Base-by-base conservation (phyloP, 1,140 invertebrate genomes). In the Sitodiplosis mosellana region DNA sequence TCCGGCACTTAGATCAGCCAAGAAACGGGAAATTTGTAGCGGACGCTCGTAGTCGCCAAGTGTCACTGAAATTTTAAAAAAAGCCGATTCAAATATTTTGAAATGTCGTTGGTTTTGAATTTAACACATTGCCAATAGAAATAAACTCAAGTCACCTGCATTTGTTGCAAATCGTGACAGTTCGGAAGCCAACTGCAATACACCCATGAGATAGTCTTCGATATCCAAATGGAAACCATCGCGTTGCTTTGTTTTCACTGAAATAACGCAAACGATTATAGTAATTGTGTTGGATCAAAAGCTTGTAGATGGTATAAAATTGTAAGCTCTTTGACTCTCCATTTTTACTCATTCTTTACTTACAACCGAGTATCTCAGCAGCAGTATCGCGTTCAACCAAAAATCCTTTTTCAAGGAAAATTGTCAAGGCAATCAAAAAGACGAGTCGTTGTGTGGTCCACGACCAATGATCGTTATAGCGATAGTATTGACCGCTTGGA, bases 41-140 rank as follows among this genome's bases (percentile, higher is more conserved):
- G 89, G 89, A 20, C 78, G 70, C 36, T 73, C 65, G 55, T 87
- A 90, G 61, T 92, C 79, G 1, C 87, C 88, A 52, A 79, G 74
- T 1, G 86, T 91, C 0, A 92, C 89, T 14, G 84, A 80, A 64
- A 91, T 94, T 7, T 91, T 79, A 12, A 87, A 82, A 52, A 88
- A 79, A 10, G 89, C 75, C 8, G 81, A 71, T 78, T 80, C 57
- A 22, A 67, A 49, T 22, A n/a, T 14, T 48, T 48, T 49, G 10
- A 27, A 8, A 44, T 15, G 15, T n/a, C n/a, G n/a, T n/a, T n/a
- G n/a, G n/a, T n/a, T n/a, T n/a, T n/a, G n/a, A n/a, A n/a, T n/a
- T n/a, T n/a, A n/a, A n/a, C n/a, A n/a, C n/a, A n/a, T n/a, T n/a
- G n/a, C n/a, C n/a, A n/a, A n/a, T n/a, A n/a, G n/a, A n/a, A n/a